Evolutionary conservation across 2,113 vertebrate genomes (phyloP).

Genomic region (Alectura lathami): DNA sequence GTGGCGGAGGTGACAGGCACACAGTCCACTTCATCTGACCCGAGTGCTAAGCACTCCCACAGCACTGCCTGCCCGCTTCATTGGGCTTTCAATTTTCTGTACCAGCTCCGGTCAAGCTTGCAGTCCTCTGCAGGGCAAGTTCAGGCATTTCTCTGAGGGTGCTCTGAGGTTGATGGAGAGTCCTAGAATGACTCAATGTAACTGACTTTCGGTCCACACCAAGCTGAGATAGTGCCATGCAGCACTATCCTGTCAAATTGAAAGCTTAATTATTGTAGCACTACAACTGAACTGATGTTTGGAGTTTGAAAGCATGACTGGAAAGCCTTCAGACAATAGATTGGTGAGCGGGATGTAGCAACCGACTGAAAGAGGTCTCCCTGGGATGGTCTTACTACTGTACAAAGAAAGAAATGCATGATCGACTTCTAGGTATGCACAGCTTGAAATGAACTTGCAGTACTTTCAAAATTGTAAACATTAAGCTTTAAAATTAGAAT

Average conservation of each 20-base stretch:
- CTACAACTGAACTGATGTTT: fast-evolving
- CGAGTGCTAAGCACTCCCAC: neutral
- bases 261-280: neutral
- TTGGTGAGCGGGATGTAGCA: neutral
- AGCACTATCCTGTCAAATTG: neutral
- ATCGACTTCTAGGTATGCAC: neutral
- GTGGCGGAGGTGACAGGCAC: neutral
- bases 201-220: neutral
- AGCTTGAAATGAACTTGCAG: neutral
- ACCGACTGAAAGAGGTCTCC: neutral
- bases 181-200: neutral
- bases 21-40: neutral
- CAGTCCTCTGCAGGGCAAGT: neutral
- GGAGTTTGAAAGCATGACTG: neutral
- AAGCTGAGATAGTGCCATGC: neutral
- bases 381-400: no score
- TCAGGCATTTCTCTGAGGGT: neutral
- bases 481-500: no score
- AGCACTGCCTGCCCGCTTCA: neutral
- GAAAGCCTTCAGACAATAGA: neutral
- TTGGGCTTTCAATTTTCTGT: no score
- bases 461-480: neutral
- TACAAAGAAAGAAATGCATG: neutral
- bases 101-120: neutral
- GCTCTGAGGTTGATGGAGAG: fast-evolving